Evolutionary conservation across 2,113 vertebrate genomes (phyloP).

Genomic region (Myiozetetes cayanensis): DNA sequence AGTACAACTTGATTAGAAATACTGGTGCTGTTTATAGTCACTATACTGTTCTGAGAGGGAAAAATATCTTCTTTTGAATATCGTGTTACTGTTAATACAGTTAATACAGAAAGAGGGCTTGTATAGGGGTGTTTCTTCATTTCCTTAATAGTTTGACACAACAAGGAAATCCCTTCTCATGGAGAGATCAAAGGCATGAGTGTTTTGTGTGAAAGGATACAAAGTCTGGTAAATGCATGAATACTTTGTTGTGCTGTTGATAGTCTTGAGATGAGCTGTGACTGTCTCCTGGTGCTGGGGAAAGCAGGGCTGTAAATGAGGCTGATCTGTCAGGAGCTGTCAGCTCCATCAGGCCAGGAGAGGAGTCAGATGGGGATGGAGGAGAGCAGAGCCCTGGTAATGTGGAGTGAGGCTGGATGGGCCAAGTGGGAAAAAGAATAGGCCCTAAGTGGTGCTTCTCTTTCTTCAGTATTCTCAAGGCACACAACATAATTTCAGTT

Average conservation of each 20-base stretch:
- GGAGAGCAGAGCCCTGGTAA: not conserved
- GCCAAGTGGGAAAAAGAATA: not conserved
- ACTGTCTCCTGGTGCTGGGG: not conserved
- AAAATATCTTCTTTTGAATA: not conserved
- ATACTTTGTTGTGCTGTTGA: slow-evolving; percentile 30
- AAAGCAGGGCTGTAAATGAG: not conserved
- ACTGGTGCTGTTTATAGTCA: not conserved
- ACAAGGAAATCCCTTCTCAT: not conserved
- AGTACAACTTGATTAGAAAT: not conserved
- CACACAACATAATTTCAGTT: slow-evolving; percentile 15
- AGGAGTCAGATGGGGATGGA: not conserved
- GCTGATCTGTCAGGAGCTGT: not conserved
- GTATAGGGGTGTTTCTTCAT: slow-evolving; percentile 14
- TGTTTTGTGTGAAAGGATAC: slow-evolving; percentile 20
- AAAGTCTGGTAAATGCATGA: slow-evolving; percentile 1
- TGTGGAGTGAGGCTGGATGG: not conserved
- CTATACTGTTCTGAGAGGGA: not conserved
- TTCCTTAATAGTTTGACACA: slow-evolving; percentile 18
- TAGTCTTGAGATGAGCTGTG: not conserved
- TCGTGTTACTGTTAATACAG: not conserved
- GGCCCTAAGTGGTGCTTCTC: not conserved
- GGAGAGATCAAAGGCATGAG: not conserved
- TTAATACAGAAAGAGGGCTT: not conserved
- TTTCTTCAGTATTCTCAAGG: not conserved
- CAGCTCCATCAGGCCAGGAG: not conserved